Conservation (phyloP, 1,140 invertebrate genomes). For the Drosophila pseudoananassae region DNA sequence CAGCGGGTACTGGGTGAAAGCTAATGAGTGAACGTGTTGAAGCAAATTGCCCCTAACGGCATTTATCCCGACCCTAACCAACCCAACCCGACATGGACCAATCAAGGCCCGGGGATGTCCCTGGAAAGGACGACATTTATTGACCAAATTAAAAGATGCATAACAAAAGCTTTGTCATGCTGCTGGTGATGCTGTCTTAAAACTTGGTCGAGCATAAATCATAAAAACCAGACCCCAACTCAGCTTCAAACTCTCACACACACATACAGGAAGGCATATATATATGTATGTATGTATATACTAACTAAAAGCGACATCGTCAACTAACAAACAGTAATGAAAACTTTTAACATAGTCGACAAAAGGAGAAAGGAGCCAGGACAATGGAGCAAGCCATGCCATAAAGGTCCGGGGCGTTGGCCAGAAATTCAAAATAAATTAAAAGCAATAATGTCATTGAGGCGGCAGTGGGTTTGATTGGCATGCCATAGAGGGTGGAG, state of each 20-base stretch:
- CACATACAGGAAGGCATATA: slow-evolving; percentile 4
- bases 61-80: slow-evolving; percentile 21
- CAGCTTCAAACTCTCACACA: too few relatives aligned
- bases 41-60: slow-evolving; percentile 54
- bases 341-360: slow-evolving; percentile 48
- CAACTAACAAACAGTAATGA: slow-evolving; percentile 55
- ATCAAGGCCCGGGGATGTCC: neutral
- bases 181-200: slow-evolving; percentile 52
- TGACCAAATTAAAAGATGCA: slow-evolving; percentile 65
- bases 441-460: slow-evolving; percentile 56
- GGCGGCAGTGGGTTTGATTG: slow-evolving; percentile 20
- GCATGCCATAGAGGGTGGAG: slow-evolving; percentile 1
- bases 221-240: slow-evolving; percentile 36
- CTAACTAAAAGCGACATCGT: slow-evolving; percentile 41
- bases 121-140: slow-evolving; percentile 43
- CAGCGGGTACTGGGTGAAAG: too few relatives aligned
- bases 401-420: neutral
- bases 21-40: slow-evolving; percentile 59
- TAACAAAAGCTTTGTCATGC: slow-evolving; percentile 58
- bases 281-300: neutral
- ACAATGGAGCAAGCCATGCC: neutral
- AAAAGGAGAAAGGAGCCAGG: neutral
- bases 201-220: slow-evolving; percentile 56
- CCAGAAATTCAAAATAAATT: slow-evolving; percentile 52
- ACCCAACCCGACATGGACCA: too few relatives aligned